A percentile compares a stretch with the other conserved stretches of the same genome.
These are phyloP conservation scores for Balaeniceps rex DNA, from an alignment of 2,113 vertebrate genomes.

Conservation along the genomic window DNA sequence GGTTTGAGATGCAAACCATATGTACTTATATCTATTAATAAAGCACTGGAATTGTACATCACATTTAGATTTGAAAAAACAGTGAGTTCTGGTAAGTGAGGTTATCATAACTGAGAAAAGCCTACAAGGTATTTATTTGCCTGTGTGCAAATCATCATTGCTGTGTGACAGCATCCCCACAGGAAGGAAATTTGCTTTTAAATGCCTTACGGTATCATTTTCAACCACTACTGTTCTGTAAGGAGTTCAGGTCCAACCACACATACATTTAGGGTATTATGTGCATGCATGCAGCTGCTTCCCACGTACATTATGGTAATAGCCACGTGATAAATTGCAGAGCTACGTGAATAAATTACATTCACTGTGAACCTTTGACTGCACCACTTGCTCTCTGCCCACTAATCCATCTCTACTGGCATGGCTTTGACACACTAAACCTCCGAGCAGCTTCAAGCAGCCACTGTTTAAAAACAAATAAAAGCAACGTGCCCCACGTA, in stretches of 20 bases:
- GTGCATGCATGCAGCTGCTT: background rate
- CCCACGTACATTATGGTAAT: constrained; percentile 9
- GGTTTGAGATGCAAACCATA: background rate
- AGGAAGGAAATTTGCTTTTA: constrained; percentile 32
- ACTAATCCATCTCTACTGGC: constrained; percentile 20
- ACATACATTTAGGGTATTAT: constrained; percentile 24
- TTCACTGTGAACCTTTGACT: constrained; percentile 33
- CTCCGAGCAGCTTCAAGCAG: background rate
- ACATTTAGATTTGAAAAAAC: background rate
- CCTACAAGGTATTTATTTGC: background rate
- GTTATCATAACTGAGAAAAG: background rate
- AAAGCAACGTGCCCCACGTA: background rate
- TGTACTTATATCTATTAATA: background rate
- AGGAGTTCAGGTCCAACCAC: constrained; percentile 7
- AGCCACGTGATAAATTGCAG: background rate
- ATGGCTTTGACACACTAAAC: background rate
- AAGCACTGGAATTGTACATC: background rate
- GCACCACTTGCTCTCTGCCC: constrained; percentile 34
- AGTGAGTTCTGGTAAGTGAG: background rate
- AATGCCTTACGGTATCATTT: background rate
- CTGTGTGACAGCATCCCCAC: background rate
- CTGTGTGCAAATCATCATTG: background rate
- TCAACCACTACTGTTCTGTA: background rate
- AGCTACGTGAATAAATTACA: constrained; percentile 42
- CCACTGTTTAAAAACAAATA: constrained; percentile 19